phyloP scores from a whole-genome alignment of 2,888 invertebrate species.

The Oeneis ivallda region DNA sequence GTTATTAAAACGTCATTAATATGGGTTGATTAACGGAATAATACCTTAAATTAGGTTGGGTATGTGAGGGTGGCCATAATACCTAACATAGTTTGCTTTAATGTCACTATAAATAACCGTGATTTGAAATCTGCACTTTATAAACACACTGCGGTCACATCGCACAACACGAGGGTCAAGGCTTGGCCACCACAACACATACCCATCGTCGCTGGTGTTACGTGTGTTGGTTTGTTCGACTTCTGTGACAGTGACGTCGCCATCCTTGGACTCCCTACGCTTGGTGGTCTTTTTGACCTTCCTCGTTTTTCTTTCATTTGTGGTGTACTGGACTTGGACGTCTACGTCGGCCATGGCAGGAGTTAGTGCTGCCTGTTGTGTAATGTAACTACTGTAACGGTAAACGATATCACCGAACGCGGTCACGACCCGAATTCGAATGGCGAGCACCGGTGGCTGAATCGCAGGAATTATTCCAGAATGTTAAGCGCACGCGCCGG shows the following conservation, averaged over 20 bases:
- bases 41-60: conserved; percentile 79
- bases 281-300: conserved; percentile 93
- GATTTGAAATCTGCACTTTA: conserved; percentile 64
- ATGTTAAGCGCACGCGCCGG: conserved; percentile 71
- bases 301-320: conserved; percentile 94
- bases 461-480: conserved; percentile 82
- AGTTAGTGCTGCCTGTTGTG: conserved; percentile 50
- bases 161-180: conserved; percentile 58
- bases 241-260: conserved; percentile 92
- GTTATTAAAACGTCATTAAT: neutral
- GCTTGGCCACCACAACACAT: conserved; percentile 87
- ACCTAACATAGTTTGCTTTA: conserved; percentile 23
- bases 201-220: conserved; percentile 89
- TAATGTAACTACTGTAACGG: conserved; percentile 39
- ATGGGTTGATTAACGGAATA: neutral
- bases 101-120: conserved; percentile 39
- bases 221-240: conserved; percentile 85
- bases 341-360: conserved; percentile 93
- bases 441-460: conserved; percentile 76
- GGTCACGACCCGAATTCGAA: conserved; percentile 82
- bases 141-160: conserved; percentile 61
- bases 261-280: conserved; percentile 88
- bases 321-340: conserved; percentile 91
- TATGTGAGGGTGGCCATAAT: conserved; percentile 79
- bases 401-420: conserved; percentile 75